Percentiles rank a stretch among this genome's conserved stretches.
phyloP scores from a whole-genome alignment of 2,888 invertebrate genomes.

The Cerastis leucographa region DNA sequence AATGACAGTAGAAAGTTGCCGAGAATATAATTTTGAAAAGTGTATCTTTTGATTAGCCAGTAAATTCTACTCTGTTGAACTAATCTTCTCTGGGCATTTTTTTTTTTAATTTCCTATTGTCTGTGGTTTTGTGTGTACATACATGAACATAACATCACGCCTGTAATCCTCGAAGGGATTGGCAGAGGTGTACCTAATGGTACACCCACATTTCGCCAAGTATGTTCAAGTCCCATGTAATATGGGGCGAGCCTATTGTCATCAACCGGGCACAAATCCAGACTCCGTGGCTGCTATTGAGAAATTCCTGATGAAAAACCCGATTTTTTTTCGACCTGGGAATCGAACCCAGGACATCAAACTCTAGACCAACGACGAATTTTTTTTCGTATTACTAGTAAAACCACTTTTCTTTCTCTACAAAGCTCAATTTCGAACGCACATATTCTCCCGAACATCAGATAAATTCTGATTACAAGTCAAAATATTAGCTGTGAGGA shows the following conservation, averaged over 20 bases:
- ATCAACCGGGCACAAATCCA: not conserved
- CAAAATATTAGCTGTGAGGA: constrained; percentile 40
- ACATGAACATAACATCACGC: too few relatives aligned
- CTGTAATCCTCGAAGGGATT: too few relatives aligned
- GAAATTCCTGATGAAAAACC: not conserved
- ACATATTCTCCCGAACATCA: not conserved
- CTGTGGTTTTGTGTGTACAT: too few relatives aligned
- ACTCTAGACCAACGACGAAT: not conserved
- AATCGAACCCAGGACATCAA: not conserved
- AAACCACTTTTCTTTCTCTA: not conserved
- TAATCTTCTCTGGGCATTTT: not conserved
- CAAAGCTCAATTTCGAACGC: too few relatives aligned
- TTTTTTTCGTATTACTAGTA: not conserved
- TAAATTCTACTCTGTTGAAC: not conserved
- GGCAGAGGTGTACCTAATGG: too few relatives aligned
- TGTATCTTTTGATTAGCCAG: not conserved
- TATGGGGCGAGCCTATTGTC: not conserved
- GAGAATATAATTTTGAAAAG: not conserved
- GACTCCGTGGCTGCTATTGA: not conserved
- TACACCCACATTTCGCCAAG: not conserved
- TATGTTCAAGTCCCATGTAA: not conserved
- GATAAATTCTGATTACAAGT: constrained; percentile 33
- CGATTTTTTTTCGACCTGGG: not conserved
- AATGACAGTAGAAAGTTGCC: not conserved
- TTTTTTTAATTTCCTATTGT: too few relatives aligned